Percentiles rank a stretch among this genome's conserved stretches.
phyloP scores from a whole-genome alignment of 2,113 vertebrate species.

The Erythrolamprus reginae region DNA sequence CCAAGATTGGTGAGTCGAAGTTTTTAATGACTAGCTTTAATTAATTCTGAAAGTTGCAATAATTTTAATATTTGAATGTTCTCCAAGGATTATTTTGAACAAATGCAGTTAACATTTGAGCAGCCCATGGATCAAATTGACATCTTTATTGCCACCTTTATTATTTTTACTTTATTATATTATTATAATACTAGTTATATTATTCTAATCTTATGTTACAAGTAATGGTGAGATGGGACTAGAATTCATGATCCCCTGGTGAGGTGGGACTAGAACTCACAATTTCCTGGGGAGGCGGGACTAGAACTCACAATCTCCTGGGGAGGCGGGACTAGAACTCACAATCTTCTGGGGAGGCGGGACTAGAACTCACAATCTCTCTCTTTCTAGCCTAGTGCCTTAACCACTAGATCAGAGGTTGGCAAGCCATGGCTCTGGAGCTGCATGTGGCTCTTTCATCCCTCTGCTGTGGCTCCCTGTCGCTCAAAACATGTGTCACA shows the following conservation, averaged over 20 bases:
- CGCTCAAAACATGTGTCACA: too few species aligned
- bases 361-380: background rate
- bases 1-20: conserved; percentile 86
- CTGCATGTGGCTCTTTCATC: too few species aligned
- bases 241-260: too few species aligned
- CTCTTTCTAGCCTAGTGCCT: background rate
- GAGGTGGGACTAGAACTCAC: too few species aligned
- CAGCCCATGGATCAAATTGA: background rate
- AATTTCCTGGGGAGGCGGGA: too few species aligned
- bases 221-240: too few species aligned
- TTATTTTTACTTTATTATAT: too few species aligned
- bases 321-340: background rate
- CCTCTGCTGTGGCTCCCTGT: too few species aligned
- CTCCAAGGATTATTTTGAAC: background rate
- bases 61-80: background rate
- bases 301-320: background rate
- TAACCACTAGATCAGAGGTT: background rate
- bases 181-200: too few species aligned
- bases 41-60: background rate
- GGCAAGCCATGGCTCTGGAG: too few species aligned
- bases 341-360: background rate
- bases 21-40: too few species aligned
- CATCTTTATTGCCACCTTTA: background rate
- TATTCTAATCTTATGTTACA: background rate
- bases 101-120: background rate